phyloP scores from a whole-genome alignment of 1,140 invertebrate genomes.

The Hestina assimilis region DNA sequence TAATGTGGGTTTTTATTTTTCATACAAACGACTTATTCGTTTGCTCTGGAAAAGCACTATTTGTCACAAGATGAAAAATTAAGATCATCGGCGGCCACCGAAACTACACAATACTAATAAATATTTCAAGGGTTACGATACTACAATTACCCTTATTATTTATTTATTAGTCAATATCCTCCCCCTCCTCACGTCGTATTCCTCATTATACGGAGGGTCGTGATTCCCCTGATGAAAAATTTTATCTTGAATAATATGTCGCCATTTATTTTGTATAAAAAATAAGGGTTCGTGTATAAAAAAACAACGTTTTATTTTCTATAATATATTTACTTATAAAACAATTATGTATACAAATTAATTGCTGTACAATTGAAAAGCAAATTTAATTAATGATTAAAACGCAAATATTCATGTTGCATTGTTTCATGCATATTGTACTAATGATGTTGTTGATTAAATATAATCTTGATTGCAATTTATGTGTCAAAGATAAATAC shows the following conservation, averaged over 20 bases:
- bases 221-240: no score
- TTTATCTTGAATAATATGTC: no score
- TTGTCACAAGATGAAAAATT: no score
- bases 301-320: constrained; percentile 8
- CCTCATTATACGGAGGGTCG: no score
- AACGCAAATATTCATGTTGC: constrained; percentile 10
- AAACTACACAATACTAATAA: no score
- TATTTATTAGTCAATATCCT: no score
- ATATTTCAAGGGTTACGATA: no score
- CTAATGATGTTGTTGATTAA: constrained; percentile 3
- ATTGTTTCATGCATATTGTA: constrained; percentile 19
- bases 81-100: no score
- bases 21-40: no score
- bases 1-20: neutral
- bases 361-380: constrained; percentile 65
- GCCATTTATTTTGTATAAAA: neutral
- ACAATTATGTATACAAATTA: constrained; percentile 66
- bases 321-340: constrained; percentile 60
- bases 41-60: no score
- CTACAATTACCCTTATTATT: no score
- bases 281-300: neutral
- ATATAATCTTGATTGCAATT: neutral
- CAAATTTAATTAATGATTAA: constrained; percentile 13
- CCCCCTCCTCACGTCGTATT: no score
- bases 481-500: neutral